A percentile compares a stretch with the other conserved stretches of the same genome.
phyloP scores from a whole-genome alignment of 2,888 invertebrate species.

The Clusia tigrina region DNA sequence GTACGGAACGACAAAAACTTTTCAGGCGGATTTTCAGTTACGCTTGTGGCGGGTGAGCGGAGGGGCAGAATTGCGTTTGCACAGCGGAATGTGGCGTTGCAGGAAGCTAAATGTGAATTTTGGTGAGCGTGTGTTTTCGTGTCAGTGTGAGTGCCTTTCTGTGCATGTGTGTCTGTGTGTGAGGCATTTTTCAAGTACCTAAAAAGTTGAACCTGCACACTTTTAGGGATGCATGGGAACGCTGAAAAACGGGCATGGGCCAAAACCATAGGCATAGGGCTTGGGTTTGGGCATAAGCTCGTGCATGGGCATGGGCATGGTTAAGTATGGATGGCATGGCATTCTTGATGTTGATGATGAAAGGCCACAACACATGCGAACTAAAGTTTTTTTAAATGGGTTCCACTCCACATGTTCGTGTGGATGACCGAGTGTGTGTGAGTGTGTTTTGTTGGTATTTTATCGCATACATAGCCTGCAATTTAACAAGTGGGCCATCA shows the following conservation, averaged over 20 bases:
- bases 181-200: neutral
- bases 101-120: neutral
- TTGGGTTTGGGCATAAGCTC: neutral
- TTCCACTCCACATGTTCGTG: conserved; percentile 18
- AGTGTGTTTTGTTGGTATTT: conserved; percentile 15
- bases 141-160: neutral
- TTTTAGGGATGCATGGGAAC: neutral
- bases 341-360: conserved; percentile 40
- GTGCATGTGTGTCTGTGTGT: neutral
- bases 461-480: conserved; percentile 11
- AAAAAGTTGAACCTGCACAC: neutral
- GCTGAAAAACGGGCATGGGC: too few relatives aligned
- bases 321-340: conserved; percentile 9
- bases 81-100: neutral
- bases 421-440: conserved; percentile 17
- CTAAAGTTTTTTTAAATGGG: conserved; percentile 39
- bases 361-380: conserved; percentile 57
- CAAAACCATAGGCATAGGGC: too few relatives aligned
- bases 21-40: neutral
- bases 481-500: conserved; percentile 20
- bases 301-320: neutral
- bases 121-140: neutral
- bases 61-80: conserved; percentile 1
- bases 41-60: neutral
- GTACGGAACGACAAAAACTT: neutral